phyloP scores from a whole-genome alignment of 2,113 vertebrate species.

The Grus americana region DNA sequence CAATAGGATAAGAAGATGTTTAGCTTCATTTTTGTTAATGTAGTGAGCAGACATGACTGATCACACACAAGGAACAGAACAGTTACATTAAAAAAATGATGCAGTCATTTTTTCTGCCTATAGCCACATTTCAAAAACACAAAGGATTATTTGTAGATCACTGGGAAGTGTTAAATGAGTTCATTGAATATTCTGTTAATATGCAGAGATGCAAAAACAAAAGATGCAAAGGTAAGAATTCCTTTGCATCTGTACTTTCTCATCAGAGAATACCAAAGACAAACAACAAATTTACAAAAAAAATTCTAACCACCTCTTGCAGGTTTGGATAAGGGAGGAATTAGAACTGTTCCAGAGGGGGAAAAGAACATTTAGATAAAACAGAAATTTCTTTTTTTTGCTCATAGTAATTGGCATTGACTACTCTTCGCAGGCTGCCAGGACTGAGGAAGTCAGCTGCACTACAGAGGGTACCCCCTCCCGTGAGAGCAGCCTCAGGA shows the following conservation, averaged over 20 bases:
- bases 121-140: constrained; percentile 55
- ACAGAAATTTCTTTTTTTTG: background rate
- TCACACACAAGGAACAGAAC: constrained; percentile 30
- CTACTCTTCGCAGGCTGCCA: background rate
- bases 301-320: background rate
- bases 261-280: constrained; percentile 27
- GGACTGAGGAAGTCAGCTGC: background rate
- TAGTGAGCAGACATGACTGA: constrained; percentile 57
- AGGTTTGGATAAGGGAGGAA: background rate
- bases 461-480: background rate
- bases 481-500: background rate
- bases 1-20: constrained; percentile 53
- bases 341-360: background rate
- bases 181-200: constrained; percentile 66
- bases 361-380: background rate
- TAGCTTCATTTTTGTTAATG: constrained; percentile 65
- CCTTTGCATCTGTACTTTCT: constrained; percentile 28
- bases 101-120: constrained; percentile 51
- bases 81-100: constrained; percentile 49
- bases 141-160: constrained; percentile 69
- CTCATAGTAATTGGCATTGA: background rate
- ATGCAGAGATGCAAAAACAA: constrained; percentile 33
- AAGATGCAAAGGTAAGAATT: constrained; percentile 46
- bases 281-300: background rate
- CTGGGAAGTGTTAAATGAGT: constrained; percentile 64